A percentile compares a stretch with the other conserved stretches of the same genome.
These are phyloP conservation scores for Arrhamphus sclerolepis DNA, from an alignment of 2,797 vertebrate genomes.

Conservation along the genomic window DNA sequence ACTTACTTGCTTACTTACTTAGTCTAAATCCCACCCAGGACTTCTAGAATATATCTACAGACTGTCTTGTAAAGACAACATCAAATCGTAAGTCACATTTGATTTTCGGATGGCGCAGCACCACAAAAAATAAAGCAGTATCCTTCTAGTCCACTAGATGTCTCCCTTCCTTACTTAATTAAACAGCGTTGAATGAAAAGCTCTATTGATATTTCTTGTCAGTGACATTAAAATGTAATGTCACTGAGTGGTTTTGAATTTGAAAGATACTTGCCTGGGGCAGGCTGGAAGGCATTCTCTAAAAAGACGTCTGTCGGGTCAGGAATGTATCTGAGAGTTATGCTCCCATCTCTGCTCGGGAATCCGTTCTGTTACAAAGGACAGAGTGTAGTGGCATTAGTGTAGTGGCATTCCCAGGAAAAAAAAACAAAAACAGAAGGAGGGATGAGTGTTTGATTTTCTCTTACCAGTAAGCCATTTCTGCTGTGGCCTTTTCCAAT, in stretches of 20 bases:
- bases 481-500: conserved; percentile 85
- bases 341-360: conserved; percentile 88
- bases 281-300: conserved; percentile 88
- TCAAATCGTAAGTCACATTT: background rate
- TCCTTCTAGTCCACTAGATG: conserved; percentile 61
- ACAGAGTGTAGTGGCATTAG: background rate
- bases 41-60: no score
- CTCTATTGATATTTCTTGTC: conserved; percentile 3
- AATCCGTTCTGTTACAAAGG: conserved; percentile 77
- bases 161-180: conserved; percentile 31
- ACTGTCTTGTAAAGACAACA: background rate
- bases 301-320: conserved; percentile 90
- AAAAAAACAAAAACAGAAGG: background rate
- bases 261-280: conserved; percentile 81
- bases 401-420: background rate
- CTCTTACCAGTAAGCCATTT: conserved; percentile 85
- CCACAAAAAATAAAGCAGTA: background rate
- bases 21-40: no score
- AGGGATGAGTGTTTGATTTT: conserved; percentile 1
- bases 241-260: background rate
- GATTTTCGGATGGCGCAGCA: background rate
- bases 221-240: conserved; percentile 6
- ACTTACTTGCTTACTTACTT: no score
- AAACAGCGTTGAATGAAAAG: background rate
- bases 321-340: conserved; percentile 91